Evolutionary conservation across 2,797 vertebrate genomes (phyloP), one percentile per base, ranked within the genome.

Genomic region (Smutsia temminckii): DNA sequence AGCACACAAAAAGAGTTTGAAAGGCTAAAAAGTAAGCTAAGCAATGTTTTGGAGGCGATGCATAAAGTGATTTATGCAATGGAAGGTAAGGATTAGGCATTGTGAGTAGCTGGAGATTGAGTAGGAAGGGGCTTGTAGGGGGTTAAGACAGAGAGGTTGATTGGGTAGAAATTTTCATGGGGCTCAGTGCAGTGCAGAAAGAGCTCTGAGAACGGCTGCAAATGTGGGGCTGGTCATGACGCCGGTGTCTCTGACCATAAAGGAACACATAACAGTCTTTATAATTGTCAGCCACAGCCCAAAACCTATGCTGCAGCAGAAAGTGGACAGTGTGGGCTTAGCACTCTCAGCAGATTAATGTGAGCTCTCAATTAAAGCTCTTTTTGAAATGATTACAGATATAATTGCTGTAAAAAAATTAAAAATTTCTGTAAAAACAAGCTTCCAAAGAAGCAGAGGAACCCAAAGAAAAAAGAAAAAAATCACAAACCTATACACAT

Each of bases 191-290:
- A 1, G 12, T 1, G 0, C 18, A 13, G 27, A n/a, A 18, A 34
- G 20, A 20, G n/a, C 87, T 46, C 68, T 17, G 72, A 8, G 23
- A 27, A 5, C 9, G 9, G 75, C 25, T 29, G 32, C 40, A 40
- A 17, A 18, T 0, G n/a, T 6, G 55, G 0, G 2, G 0, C 1
- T 0, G 13, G 34, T 8, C 2, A 0, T 11, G 57, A 34, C 11
- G 57, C 11, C 21, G 2, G 21, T 2, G 1, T 51, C 42, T 74
- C n/a, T 0, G 61, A 17, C 49, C 42, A 9, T 0, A 0, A 8
- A 34, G 34, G 66, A 7, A 12, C 0, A 12, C 5, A 2, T 0
- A 0, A 20, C 0, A 37, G 13, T 8, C 18, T 27, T 46, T 18
- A 32, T 46, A 14, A 37, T 32, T 17, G 25, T 6, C 17, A 1